Evolutionary conservation across 2,888 invertebrate genomes (phyloP).

Genomic region (Nomada fucata): DNA sequence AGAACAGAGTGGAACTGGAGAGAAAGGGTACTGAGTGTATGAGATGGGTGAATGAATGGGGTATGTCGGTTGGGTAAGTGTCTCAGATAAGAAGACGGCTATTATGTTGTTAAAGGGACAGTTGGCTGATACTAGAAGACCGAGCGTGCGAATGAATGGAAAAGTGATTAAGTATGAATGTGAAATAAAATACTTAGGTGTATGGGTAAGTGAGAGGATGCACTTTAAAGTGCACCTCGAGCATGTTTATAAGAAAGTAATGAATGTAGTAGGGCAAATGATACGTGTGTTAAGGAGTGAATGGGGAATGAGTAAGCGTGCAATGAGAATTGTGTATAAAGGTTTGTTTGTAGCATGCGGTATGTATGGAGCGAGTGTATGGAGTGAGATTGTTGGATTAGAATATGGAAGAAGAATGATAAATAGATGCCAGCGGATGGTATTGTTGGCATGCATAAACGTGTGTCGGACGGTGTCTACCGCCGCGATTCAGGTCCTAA

Average conservation of each 20-base stretch:
- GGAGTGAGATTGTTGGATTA: background rate
- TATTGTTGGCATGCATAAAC: background rate
- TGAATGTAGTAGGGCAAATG: background rate
- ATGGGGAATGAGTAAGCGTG: no score
- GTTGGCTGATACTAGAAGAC: background rate
- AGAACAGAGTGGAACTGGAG: background rate
- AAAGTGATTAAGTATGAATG: background rate
- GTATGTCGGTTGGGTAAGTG: background rate
- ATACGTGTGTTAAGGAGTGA: no score
- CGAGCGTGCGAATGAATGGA: background rate
- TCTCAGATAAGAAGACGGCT: background rate
- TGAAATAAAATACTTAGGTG: constrained; percentile 1
- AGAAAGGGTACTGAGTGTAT: constrained; percentile 10
- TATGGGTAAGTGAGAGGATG: constrained; percentile 6
- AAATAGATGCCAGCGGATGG: background rate
- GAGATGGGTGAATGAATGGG: background rate
- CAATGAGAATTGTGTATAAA: no score
- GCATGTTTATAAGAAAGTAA: background rate
- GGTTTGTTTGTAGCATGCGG: background rate
- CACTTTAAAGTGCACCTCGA: background rate
- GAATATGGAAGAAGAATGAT: background rate
- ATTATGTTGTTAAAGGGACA: background rate
- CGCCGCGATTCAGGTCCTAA: background rate
- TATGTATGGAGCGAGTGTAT: background rate
- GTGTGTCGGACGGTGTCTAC: background rate